Evolutionary conservation across 1,140 invertebrate genomes (phyloP).

Genomic region (Trigoniulus corallinus): DNA sequence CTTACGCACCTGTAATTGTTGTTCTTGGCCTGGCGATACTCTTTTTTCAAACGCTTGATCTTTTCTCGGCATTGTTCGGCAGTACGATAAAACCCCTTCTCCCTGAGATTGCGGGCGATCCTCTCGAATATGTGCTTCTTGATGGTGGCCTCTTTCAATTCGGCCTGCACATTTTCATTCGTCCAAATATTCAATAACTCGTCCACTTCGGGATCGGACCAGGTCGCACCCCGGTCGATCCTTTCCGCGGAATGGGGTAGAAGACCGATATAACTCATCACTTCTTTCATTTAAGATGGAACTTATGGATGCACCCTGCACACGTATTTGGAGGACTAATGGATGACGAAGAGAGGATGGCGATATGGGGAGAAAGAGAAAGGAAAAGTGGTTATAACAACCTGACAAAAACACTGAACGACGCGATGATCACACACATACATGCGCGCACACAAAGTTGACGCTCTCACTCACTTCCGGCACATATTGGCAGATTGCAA

Average conservation of each 20-base stretch:
- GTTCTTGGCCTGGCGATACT: constrained; percentile 1
- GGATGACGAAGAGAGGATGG: no score
- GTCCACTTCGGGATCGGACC: constrained; percentile 2
- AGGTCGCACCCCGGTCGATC: background rate
- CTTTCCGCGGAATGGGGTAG: background rate
- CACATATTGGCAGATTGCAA: no score
- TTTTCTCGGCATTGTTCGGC: constrained; percentile 1
- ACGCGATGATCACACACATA: no score
- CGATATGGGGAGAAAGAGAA: no score
- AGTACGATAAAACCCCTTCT: background rate
- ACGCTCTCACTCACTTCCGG: no score
- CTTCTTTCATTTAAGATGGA: no score
- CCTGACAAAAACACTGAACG: no score
- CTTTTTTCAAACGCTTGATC: constrained; percentile 1
- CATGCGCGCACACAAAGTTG: no score
- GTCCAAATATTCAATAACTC: background rate
- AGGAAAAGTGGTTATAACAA: no score
- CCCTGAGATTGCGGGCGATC: background rate
- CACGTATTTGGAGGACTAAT: no score
- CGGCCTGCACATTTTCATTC: background rate
- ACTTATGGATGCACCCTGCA: no score
- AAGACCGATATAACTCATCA: background rate
- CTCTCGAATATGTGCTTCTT: constrained; percentile 1
- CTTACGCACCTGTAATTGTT: constrained; percentile 2
- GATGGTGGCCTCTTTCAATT: constrained; percentile 1